phyloP scores from a whole-genome alignment of 2,888 invertebrate species.

The Oligia fasciuncula region DNA sequence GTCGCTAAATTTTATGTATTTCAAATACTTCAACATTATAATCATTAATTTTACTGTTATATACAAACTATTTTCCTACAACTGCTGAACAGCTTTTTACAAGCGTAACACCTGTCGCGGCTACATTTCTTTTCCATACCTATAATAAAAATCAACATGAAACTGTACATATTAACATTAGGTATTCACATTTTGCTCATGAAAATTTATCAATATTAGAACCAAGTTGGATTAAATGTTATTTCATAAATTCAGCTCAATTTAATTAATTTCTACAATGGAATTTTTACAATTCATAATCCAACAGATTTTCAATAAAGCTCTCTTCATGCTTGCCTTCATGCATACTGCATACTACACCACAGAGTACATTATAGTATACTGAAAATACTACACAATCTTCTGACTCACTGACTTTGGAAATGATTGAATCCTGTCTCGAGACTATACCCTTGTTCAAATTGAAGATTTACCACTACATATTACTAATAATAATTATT shows the following conservation, averaged over 20 bases:
- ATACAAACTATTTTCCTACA: conserved; percentile 66
- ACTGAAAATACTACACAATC: conserved; percentile 22
- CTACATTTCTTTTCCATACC: conserved; percentile 54
- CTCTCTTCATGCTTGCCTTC: conserved; percentile 21
- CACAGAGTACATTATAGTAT: too few species aligned
- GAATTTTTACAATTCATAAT: conserved; percentile 38
- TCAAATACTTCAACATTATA: conserved; percentile 65
- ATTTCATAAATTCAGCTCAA: conserved; percentile 37
- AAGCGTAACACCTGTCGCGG: conserved; percentile 55
- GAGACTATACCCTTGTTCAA: conserved; percentile 55
- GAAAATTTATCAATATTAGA: conserved; percentile 45
- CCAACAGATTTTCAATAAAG: conserved; percentile 40
- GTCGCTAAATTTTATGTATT: conserved; percentile 55
- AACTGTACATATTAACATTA: conserved; percentile 67
- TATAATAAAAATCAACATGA: conserved; percentile 63
- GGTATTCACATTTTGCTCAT: conserved; percentile 54
- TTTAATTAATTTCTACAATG: conserved; percentile 45
- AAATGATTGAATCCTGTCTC: conserved; percentile 50
- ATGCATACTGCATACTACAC: conserved; percentile 21
- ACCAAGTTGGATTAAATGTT: conserved; percentile 42
- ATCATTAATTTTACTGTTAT: conserved; percentile 62
- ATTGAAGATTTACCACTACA: conserved; percentile 62
- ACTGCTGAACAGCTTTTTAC: conserved; percentile 61
- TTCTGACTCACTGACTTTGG: conserved; percentile 33
- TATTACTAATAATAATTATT: conserved; percentile 66